Evolutionary conservation across 1,140 invertebrate species (phyloP), one percentile per base, ranked within the genome.

Genomic region (Dinothrombium tinctorium): DNA sequence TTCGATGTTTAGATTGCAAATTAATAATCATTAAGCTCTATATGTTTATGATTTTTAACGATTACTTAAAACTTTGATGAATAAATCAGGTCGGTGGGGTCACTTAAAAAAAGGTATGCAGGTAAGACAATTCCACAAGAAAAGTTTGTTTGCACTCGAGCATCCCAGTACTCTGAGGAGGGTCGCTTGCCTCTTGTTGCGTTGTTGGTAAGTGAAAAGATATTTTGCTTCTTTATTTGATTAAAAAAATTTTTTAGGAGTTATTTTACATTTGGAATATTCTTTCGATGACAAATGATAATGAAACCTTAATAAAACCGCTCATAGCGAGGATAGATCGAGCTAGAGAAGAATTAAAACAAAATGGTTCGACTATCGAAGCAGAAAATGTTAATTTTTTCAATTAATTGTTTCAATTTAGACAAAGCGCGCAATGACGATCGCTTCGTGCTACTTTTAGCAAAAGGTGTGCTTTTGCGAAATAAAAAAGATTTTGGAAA

Each of bases 71-170:
- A 69, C 73, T 48, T 73, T 77, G 14, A 78, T 82, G 5, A 63
- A 62, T n/a, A n/a, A n/a, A n/a, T n/a, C n/a, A n/a, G n/a, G n/a
- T n/a, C n/a, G n/a, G n/a, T n/a, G n/a, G 31, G n/a, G n/a, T 72
- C 72, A 55, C 84, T 73, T 55, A 86, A 83, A 52, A 79, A 89
- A 54, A 66, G 78, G 41, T 86, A 94, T 42, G 83, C 86, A 23
- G 89, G 89, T 0, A 92, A 94, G 63, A 92, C 86, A 4, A 60
- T 95, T 47, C 89, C 89, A n/a, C 76, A 92, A 67, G 89, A 96
- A 58, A 96, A 95, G 53, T 95, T 92, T 64, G 74, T 77, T 25
- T 68, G 83, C 8, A 76, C 73, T 53, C 86, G 86, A 53, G 68
- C 77, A 15, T 69, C 73, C 41, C 64, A 80, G 37, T n/a, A n/a